Conservation (phyloP, 2,113 vertebrate species). For the Meles meles region DNA sequence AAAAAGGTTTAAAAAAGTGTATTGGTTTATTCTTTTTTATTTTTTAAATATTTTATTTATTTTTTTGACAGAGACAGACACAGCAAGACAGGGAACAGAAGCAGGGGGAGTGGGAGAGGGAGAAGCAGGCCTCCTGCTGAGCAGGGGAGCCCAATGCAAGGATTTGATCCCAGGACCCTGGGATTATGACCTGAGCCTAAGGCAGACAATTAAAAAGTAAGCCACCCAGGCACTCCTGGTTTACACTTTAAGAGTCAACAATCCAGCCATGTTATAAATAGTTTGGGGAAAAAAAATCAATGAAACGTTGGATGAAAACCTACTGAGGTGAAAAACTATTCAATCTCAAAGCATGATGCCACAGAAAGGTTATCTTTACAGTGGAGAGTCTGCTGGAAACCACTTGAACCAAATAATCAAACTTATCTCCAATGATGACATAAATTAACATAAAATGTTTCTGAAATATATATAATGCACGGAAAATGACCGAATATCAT, state of each 20-base stretch:
- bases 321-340: not conserved
- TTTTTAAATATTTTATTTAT: no score
- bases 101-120: no score
- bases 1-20: not conserved
- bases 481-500: not conserved
- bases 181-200: no score
- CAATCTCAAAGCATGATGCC: not conserved
- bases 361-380: not conserved
- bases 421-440: not conserved
- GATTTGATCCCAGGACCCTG: no score
- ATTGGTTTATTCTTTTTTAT: not conserved
- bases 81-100: no score
- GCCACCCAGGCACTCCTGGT: not conserved
- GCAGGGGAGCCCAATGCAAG: no score
- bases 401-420: not conserved
- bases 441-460: not conserved
- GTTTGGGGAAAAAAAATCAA: not conserved
- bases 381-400: not conserved
- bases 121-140: no score
- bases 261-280: not conserved
- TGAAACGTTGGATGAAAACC: not conserved
- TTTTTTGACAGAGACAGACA: no score
- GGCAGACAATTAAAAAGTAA: no score
- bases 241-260: slow-evolving; percentile 25
- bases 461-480: not conserved